Percentiles rank a stretch among this genome's conserved stretches.
Conservation (phyloP, 2,797 vertebrate species). For the Simalia tracyae region DNA sequence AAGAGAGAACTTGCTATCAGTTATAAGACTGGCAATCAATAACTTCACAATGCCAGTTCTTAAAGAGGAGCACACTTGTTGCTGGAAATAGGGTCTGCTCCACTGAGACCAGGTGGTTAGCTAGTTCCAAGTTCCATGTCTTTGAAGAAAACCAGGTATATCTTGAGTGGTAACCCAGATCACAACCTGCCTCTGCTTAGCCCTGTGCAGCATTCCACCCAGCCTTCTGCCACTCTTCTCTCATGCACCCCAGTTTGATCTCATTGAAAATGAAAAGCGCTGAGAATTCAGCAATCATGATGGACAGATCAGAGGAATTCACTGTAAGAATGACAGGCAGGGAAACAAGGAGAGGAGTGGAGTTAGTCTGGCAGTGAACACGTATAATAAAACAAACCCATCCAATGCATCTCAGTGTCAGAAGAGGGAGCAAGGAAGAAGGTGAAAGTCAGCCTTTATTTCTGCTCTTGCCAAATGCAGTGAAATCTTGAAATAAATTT, state of each 20-base stretch:
- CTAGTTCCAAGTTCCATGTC: constrained; percentile 12
- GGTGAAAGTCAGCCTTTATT: not conserved
- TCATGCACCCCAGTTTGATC: constrained; percentile 34
- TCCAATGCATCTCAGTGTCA: constrained; percentile 12
- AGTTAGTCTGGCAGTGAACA: constrained; percentile 10
- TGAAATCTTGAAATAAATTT: constrained; percentile 58
- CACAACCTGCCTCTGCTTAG: constrained; percentile 27
- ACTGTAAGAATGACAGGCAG: constrained; percentile 22
- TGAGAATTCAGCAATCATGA: not conserved
- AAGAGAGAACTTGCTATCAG: constrained; percentile 1
- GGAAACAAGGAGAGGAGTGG: not conserved
- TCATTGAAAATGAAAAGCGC: not conserved
- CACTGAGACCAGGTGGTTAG: constrained; percentile 11
- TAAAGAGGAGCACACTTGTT: not conserved
- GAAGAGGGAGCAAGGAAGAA: not conserved
- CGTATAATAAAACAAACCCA: not conserved
- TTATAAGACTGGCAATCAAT: constrained; percentile 26
- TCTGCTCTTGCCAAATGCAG: constrained; percentile 47
- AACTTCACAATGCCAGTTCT: constrained; percentile 28
- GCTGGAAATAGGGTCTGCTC: not conserved
- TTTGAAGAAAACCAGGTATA: not conserved
- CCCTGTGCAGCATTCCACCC: not conserved
- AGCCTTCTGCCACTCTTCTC: constrained; percentile 4
- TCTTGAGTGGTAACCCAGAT: constrained; percentile 32
- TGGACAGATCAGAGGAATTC: constrained; percentile 28